Evolutionary conservation across 2,888 invertebrate genomes (phyloP), one percentile per base, ranked within the genome.

Genomic region (Sialis lutaria): DNA sequence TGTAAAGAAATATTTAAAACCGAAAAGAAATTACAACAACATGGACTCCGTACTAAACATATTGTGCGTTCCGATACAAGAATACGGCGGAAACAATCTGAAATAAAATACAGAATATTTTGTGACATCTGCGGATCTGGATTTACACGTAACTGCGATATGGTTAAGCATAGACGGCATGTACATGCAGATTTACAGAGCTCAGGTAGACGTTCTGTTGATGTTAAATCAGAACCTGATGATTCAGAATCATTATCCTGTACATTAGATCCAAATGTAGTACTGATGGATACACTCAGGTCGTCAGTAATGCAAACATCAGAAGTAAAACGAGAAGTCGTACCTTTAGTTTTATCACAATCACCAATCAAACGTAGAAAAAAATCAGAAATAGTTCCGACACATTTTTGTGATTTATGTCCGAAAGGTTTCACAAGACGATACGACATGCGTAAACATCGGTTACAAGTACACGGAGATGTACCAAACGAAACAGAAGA

Each of bases 361-460:
- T 7, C 44, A 49, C 31, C 50, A 51, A 30, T 41, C 34, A 13
- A 33, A 49, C 49, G 59, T 45, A 53, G 61, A 22, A 60, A 56
- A 52, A 57, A 57, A 42, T 50, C 40, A n/a, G 61, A 64, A 46
- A 58, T 62, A 31, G 51, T 51, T 10, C 53, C 56, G 2, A 47
- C 53, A 33, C 58, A 58, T 48, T 58, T 54, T 40, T 65, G 65
- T 52, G 54, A 60, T 6, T 44, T 55, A 6, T 65, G 65, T 47
- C 45, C 52, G 1, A 62, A 60, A 51, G 58, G 58, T 30, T 65
- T 61, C 50, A 60, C 62, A 5, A 55, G 63, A 47, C 63, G 62
- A 50, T 58, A 55, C 49, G 64, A 64, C 48, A 60, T 64, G 60
- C 52, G 57, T 40, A 61, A 59, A 52, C 65, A 65, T 48, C 53